These are phyloP conservation scores for Muraenolepis orangiensis DNA, from an alignment of 2,797 vertebrate species.

Conservation along the genomic window DNA sequence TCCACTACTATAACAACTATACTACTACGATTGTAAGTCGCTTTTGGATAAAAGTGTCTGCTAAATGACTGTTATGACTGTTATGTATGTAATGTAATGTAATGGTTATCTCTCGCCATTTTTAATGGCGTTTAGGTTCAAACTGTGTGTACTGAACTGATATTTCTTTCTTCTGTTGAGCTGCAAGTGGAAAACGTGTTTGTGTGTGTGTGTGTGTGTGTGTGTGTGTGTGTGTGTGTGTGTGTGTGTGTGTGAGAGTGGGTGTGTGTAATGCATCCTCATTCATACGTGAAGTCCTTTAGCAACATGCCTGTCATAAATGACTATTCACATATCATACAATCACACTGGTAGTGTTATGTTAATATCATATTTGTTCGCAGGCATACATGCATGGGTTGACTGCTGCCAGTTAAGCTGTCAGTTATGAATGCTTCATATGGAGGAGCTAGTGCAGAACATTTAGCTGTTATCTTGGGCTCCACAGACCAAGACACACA, in stretches of 20 bases:
- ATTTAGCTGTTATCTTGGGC: too few species aligned
- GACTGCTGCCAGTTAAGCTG: neutral
- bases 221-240: slow-evolving; percentile 3
- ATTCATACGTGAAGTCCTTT: neutral
- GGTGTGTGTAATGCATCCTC: neutral
- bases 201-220: slow-evolving; percentile 1
- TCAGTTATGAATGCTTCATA: neutral
- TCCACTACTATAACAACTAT: too few species aligned
- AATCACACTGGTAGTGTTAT: neutral
- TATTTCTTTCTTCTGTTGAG: too few species aligned
- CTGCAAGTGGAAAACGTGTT: neutral
- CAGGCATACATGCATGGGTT: too few species aligned
- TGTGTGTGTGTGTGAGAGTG: neutral
- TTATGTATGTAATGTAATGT: too few species aligned
- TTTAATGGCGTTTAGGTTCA: too few species aligned
- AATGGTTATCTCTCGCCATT: too few species aligned
- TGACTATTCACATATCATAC: neutral
- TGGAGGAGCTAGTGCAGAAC: neutral
- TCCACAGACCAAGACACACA: too few species aligned
- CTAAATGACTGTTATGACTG: too few species aligned
- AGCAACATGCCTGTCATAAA: neutral
- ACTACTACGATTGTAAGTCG: too few species aligned
- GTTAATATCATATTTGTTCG: neutral
- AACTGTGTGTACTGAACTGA: too few species aligned
- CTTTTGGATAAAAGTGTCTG: too few species aligned